Evolutionary conservation across 2,888 invertebrate genomes (phyloP), one percentile per base, ranked within the genome.

Genomic region (Macaria notata): DNA sequence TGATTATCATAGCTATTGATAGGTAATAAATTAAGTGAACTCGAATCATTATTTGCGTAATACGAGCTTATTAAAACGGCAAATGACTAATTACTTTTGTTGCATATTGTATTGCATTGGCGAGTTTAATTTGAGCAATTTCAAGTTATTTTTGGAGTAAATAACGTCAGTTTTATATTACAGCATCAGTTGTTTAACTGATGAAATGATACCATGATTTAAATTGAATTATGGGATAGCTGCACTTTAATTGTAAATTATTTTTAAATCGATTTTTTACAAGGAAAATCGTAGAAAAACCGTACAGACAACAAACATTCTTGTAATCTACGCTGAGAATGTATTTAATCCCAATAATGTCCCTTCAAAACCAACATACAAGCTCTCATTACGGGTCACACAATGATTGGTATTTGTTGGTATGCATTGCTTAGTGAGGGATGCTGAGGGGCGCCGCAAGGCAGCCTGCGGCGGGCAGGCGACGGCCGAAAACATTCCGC

Each of bases 351-450:
- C 33, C 33, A 36, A 36, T 6, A 36, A 36, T 36, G 33, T 1
- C 3, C 4, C 3, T 7, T 36, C 41, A 41, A 41, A 41, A 41
- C 9, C 9, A n/a, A 41, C 41, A 41, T n/a, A 41, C 41, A 8
- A 41, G 31, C 2, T 31, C 2, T 31, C 4, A 42, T 63, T 72
- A 68, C 64, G 57, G 63, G 69, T 77, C 70, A 75, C 72, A 72
- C 73, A 76, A 78, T 80, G 80, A 81, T 78, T 72, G 78, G 75
- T 75, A 76, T 79, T 77, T 76, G 75, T 78, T 66, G 71, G 75
- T 71, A 65, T 72, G 65, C 50, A 19, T 19, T 19, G 62, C 59
- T 64, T 46, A 41, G 48, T 45, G 48, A 42, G 65, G 68, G 63
- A 66, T 64, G 73, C 71, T 69, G 70, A 66, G 50, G 46, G 71